Evolutionary conservation across 2,888 invertebrate species (phyloP).

Genomic region (Biston betularia): DNA sequence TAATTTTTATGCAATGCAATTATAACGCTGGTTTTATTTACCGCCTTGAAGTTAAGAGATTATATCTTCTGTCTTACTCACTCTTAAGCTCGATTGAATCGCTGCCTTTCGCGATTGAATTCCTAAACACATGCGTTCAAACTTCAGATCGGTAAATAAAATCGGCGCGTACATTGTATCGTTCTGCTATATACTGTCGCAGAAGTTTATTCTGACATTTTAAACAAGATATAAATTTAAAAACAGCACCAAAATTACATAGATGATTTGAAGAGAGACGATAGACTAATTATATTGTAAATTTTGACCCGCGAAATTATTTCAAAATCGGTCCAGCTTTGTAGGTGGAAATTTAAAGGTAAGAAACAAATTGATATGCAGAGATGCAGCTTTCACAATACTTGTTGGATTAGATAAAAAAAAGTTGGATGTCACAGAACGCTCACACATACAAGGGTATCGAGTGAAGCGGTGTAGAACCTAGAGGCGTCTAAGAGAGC

Average conservation of each 20-base stretch:
- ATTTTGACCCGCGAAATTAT: too few species aligned
- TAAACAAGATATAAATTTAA: conserved; percentile 18
- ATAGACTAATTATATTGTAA: background rate
- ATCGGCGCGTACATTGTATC: background rate
- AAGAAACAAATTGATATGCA: too few species aligned
- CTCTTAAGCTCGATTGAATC: background rate
- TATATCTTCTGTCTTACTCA: background rate
- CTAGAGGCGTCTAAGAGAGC: too few species aligned
- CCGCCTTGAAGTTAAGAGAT: background rate
- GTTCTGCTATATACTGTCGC: background rate
- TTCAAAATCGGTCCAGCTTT: too few species aligned
- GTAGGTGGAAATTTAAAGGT: too few species aligned
- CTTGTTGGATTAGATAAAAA: too few species aligned
- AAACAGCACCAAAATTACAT: conserved; percentile 44
- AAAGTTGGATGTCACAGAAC: too few species aligned
- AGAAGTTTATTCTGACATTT: conserved; percentile 16
- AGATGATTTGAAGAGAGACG: conserved; percentile 19
- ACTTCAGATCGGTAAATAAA: conserved; percentile 32
- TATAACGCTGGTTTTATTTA: background rate
- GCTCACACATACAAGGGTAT: too few species aligned
- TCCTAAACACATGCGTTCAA: background rate
- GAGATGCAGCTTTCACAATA: too few species aligned
- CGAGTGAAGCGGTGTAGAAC: too few species aligned
- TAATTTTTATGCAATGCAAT: too few species aligned
- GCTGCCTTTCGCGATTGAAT: conserved; percentile 6